These are phyloP conservation scores for Notiomystis cincta DNA, from an alignment of 2,113 vertebrate species.

Conservation along the genomic window DNA sequence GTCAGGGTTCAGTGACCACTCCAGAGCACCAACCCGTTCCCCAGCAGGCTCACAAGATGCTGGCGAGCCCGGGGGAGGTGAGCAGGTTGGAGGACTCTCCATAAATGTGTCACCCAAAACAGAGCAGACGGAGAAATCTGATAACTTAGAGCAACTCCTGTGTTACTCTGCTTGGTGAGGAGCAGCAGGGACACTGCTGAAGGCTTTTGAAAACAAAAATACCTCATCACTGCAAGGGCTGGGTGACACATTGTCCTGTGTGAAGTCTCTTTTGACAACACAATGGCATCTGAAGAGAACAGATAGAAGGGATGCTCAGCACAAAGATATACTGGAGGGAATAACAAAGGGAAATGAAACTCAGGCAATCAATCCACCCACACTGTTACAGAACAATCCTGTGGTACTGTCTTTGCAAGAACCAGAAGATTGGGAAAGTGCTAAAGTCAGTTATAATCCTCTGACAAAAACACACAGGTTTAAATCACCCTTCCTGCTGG, in stretches of 20 bases:
- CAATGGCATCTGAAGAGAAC: neutral
- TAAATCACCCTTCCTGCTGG: neutral
- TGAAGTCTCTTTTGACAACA: neutral
- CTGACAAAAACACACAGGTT: neutral
- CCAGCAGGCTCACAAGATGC: neutral
- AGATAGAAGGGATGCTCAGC: neutral
- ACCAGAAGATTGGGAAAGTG: neutral
- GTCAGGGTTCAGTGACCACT: neutral
- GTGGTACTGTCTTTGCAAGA: neutral
- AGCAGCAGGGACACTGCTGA: neutral
- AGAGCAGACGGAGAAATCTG: neutral
- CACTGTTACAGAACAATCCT: neutral
- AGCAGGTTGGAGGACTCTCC: neutral
- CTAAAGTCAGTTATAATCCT: neutral
- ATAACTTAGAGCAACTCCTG: neutral
- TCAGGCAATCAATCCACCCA: neutral
- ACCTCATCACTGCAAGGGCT: neutral
- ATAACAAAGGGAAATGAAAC: neutral
- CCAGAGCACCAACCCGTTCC: rapidly evolving
- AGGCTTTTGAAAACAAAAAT: neutral
- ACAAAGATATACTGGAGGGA: neutral
- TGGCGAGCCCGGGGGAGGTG: rapidly evolving
- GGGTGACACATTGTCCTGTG: neutral
- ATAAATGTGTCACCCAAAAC: neutral
- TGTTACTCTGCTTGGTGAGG: neutral